Evolutionary conservation across 2,888 invertebrate genomes (phyloP), one percentile per base, ranked within the genome.

Genomic region (Ceriagrion tenellum): DNA sequence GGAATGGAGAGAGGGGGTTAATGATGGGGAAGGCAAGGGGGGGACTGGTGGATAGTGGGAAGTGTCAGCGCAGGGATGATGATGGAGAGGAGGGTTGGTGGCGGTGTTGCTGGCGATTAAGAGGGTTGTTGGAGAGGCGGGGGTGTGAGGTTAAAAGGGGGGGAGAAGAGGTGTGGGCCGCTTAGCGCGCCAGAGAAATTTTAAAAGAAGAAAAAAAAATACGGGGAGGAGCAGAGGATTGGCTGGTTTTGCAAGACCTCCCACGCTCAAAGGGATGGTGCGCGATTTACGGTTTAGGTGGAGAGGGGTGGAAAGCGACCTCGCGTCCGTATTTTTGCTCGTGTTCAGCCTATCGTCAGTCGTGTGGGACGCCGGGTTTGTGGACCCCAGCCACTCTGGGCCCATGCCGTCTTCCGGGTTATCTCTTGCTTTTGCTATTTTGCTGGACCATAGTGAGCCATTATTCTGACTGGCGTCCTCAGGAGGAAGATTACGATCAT

Each of bases 61-160:
- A 81, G 81, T 81, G 81, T 81, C 81, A 81, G 30, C 30, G 81
- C 16, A 26, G 81, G 81, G 59, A 59, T 59, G 59, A 81, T 81
- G 81, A 35, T 69, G 69, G 69, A 81, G 81, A n/a, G 81, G n/a
- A 30, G 81, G 81, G 13, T 35, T 81, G 16, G 20, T 59, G 16
- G 59, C 12, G 20, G 59, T 59, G 47, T 30, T 16, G 35, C 30
- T 1, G 81, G 81, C 81, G 81, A 81, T 81, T 81, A 81, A 81
- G 81, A 81, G 81, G 81, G 30, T 23, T 35, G 81, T 26, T 23
- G 16, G 81, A 81, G 35, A 69, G 69, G 69, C 23, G 26, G 35
- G 35, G 81, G 16, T 35, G 35, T 23, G 81, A 47, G 47, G 8
- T 2, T 47, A 47, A 2, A n/a, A n/a, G n/a, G 23, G 23, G 10